phyloP scores from a whole-genome alignment of 2,113 vertebrate species.

The Phylloscopus whistleri region DNA sequence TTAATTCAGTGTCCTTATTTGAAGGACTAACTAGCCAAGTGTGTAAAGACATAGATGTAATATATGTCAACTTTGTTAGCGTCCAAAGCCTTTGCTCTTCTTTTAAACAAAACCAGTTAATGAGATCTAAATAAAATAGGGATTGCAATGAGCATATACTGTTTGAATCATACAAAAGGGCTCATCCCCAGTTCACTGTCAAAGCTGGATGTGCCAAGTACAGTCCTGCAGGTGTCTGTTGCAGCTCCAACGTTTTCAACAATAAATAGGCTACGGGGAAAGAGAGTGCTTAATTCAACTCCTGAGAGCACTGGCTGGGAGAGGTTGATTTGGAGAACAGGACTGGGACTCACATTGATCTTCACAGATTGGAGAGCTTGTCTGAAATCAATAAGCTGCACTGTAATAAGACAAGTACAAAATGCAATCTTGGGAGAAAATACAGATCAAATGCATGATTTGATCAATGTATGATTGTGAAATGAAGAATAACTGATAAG shows the following conservation, averaged over 20 bases:
- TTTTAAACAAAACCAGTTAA: not conserved
- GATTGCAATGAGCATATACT: not conserved
- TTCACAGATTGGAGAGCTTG: constrained; percentile 48
- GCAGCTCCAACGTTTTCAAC: not conserved
- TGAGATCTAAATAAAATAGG: not conserved
- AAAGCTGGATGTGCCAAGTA: not conserved
- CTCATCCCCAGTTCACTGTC: not conserved
- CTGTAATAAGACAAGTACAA: not conserved
- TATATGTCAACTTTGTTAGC: not conserved
- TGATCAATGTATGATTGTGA: not conserved
- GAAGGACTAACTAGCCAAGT: constrained; percentile 28
- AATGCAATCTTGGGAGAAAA: constrained; percentile 14
- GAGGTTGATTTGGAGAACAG: not conserved
- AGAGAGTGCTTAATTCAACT: not conserved
- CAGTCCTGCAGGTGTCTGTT: not conserved
- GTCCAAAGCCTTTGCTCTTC: not conserved
- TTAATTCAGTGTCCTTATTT: constrained; percentile 31
- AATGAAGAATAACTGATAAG: not conserved
- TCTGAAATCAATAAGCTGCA: constrained; percentile 48
- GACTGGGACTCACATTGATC: constrained; percentile 35
- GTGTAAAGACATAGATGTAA: not conserved
- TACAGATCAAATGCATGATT: not conserved
- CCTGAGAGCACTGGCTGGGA: not conserved
- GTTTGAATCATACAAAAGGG: not conserved
- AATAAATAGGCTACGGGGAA: not conserved